These are phyloP conservation scores for Aradus depressus DNA, from an alignment of 2,888 invertebrate species.

Conservation along the genomic window DNA sequence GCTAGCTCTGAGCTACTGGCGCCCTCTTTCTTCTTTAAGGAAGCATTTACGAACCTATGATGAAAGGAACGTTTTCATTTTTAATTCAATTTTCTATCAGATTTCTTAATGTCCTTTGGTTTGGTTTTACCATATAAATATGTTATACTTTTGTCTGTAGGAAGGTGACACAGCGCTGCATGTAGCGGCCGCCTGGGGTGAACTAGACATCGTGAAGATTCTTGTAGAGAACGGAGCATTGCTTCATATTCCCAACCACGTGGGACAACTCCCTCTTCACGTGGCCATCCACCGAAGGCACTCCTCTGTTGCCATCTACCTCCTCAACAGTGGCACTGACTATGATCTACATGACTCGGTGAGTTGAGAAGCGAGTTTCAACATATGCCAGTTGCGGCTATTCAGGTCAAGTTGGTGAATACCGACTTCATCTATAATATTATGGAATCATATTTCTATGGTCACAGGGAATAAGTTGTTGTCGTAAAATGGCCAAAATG, in stretches of 20 bases:
- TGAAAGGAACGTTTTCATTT: too few relatives aligned
- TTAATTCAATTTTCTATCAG: too few relatives aligned
- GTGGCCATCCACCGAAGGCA: conserved; percentile 47
- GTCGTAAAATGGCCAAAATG: too few relatives aligned
- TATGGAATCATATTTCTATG: too few relatives aligned
- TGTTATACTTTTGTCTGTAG: conserved; percentile 34
- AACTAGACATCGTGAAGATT: conserved; percentile 28
- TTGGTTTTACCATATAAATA: neutral
- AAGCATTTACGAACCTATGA: too few relatives aligned
- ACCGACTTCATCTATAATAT: too few relatives aligned
- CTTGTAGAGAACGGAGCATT: conserved; percentile 37
- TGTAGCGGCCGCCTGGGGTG: conserved; percentile 41
- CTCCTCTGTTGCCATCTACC: conserved; percentile 44
- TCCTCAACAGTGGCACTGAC: conserved; percentile 47
- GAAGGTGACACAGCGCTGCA: conserved; percentile 51
- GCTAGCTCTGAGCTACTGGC: too few relatives aligned
- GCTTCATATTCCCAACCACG: conserved; percentile 41
- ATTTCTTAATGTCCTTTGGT: neutral
- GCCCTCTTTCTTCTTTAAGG: too few relatives aligned
- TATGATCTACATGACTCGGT: conserved; percentile 44
- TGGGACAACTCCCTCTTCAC: conserved; percentile 47
- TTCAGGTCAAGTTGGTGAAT: too few relatives aligned
- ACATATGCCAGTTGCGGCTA: too few relatives aligned
- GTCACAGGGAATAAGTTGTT: too few relatives aligned
- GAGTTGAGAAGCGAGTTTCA: conserved; percentile 33